These are phyloP conservation scores for Cyanistes caeruleus DNA, from an alignment of 2,113 vertebrate species.

Conservation along the genomic window DNA sequence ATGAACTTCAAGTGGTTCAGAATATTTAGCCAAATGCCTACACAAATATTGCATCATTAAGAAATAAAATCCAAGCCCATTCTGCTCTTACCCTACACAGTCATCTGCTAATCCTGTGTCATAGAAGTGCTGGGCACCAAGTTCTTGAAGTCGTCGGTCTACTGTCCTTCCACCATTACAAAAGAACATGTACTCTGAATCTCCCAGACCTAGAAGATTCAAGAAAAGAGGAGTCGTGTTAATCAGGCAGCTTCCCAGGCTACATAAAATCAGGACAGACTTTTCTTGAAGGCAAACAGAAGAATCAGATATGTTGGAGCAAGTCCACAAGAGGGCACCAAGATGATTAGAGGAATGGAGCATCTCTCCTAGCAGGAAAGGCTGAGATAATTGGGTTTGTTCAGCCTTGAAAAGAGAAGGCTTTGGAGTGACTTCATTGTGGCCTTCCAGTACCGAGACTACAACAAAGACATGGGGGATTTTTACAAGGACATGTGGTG, in stretches of 20 bases:
- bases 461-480: not conserved
- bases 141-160: constrained; percentile 85
- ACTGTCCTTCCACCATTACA: constrained; percentile 97
- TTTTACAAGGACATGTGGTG: not conserved
- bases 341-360: too few relatives aligned
- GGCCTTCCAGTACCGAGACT: not conserved
- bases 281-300: not conserved
- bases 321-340: not conserved
- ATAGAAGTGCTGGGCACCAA: constrained; percentile 89
- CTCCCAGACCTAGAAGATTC: constrained; percentile 85
- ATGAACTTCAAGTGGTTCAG: not conserved
- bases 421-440: not conserved
- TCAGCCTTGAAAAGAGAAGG: not conserved
- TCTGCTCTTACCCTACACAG: constrained; percentile 85
- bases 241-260: not conserved
- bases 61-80: not conserved
- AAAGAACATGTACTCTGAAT: constrained; percentile 93
- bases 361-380: not conserved
- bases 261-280: not conserved
- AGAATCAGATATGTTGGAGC: not conserved
- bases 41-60: not conserved
- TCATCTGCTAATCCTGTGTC: constrained; percentile 92
- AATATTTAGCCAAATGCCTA: not conserved
- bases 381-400: not conserved
- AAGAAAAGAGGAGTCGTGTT: not conserved